Evolutionary conservation across 2,888 invertebrate species (phyloP).

Genomic region (Caenorhabditis afra): DNA sequence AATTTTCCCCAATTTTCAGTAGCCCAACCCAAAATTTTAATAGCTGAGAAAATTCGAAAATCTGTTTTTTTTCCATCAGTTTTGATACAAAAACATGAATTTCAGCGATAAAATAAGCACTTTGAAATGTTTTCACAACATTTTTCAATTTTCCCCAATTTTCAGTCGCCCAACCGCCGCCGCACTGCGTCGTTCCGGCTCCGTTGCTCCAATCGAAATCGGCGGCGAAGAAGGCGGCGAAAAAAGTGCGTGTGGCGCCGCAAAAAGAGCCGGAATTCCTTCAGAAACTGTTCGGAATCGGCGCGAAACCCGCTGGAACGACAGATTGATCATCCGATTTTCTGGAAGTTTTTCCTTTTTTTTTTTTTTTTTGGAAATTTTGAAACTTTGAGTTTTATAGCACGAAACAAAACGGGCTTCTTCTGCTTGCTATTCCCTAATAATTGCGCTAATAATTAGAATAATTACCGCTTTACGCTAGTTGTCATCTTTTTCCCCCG

Average conservation of each 20-base stretch:
- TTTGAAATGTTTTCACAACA: too few species aligned
- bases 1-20: too few species aligned
- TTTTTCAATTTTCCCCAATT: too few species aligned
- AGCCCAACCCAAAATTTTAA: too few species aligned
- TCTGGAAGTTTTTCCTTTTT: not conserved
- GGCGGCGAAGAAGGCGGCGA: not conserved
- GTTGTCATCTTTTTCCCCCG: too few species aligned
- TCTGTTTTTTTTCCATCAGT: not conserved
- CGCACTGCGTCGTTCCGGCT: not conserved
- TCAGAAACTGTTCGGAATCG: slow-evolving; percentile 22
- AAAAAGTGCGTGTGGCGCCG: slow-evolving; percentile 17
- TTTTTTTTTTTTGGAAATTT: not conserved
- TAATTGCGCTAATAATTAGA: too few species aligned
- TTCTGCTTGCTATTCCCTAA: too few species aligned
- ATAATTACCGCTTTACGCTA: too few species aligned
- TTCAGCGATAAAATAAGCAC: too few species aligned
- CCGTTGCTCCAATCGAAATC: not conserved
- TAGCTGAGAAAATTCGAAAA: not conserved
- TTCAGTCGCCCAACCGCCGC: slow-evolving; percentile 7
- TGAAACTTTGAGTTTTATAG: not conserved
- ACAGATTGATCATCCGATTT: too few species aligned
- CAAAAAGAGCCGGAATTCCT: slow-evolving; percentile 46
- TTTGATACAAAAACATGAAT: too few species aligned
- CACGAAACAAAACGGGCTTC: too few species aligned
- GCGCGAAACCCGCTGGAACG: slow-evolving; percentile 8